phyloP scores from a whole-genome alignment of 2,113 vertebrate species.

The Chionis minor region DNA sequence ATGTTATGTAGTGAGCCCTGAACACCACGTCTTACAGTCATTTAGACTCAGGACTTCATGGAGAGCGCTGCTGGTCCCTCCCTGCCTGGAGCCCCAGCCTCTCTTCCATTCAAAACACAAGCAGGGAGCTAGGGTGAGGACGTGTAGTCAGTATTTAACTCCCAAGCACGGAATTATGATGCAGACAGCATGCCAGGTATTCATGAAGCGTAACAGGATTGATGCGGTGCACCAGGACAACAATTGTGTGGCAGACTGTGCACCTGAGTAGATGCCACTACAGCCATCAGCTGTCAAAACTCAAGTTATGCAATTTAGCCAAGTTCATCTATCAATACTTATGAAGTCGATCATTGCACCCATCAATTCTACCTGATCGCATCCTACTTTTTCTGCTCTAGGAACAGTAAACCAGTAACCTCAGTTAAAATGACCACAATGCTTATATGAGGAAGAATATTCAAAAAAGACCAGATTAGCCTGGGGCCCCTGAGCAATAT shows the following conservation, averaged over 20 bases:
- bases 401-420: neutral
- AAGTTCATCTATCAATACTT: neutral
- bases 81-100: neutral
- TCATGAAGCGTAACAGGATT: accelerated
- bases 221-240: neutral
- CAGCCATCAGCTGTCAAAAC: neutral
- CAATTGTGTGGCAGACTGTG: neutral
- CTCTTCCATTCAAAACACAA: neutral
- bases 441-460: neutral
- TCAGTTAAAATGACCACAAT: neutral
- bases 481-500: neutral
- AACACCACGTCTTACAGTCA: neutral
- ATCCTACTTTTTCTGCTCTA: neutral
- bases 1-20: neutral
- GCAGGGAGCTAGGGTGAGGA: neutral
- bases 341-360: accelerated
- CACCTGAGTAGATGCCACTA: neutral
- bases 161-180: neutral
- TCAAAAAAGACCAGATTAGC: neutral
- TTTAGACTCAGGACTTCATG: neutral
- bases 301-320: neutral
- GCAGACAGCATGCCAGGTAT: accelerated
- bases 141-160: neutral
- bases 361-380: neutral
- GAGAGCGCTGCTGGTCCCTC: neutral